A percentile compares a stretch with the other conserved stretches of the same genome.
Evolutionary conservation across 2,113 vertebrate species (phyloP).

Genomic region (Cyanoliseus patagonus): DNA sequence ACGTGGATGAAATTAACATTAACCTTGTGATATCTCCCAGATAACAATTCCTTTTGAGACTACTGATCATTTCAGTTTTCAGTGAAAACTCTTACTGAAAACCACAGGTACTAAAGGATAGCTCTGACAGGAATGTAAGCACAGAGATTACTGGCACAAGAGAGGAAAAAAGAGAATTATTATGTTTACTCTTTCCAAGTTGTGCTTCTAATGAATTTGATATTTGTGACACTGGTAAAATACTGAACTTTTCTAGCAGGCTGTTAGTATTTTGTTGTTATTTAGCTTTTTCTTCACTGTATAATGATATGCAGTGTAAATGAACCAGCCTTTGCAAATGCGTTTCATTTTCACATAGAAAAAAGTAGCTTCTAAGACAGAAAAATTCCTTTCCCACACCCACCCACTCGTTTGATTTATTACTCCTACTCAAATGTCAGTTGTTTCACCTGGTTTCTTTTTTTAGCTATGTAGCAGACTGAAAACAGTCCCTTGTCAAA

Average conservation of each 20-base stretch:
- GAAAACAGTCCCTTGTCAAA: conserved; percentile 25
- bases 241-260: neutral
- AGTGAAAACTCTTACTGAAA: neutral
- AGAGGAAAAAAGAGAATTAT: neutral
- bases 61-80: neutral
- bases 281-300: neutral
- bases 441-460: conserved; percentile 53
- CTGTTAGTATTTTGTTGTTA: neutral
- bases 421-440: conserved; percentile 24
- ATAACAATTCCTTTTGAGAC: neutral
- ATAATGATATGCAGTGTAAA: neutral
- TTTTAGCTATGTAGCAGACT: neutral
- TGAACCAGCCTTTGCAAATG: neutral
- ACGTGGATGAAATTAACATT: neutral
- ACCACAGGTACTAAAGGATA: neutral
- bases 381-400: conserved; percentile 18
- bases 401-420: conserved; percentile 50
- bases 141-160: neutral
- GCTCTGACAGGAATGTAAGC: neutral
- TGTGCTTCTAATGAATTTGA: neutral
- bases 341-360: neutral
- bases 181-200: neutral
- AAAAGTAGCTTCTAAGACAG: neutral
- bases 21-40: neutral
- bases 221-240: neutral